A percentile compares a stretch with the other conserved stretches of the same genome.
Evolutionary conservation across 2,113 vertebrate genomes (phyloP).

Genomic region (Actenoides lindsayi): DNA sequence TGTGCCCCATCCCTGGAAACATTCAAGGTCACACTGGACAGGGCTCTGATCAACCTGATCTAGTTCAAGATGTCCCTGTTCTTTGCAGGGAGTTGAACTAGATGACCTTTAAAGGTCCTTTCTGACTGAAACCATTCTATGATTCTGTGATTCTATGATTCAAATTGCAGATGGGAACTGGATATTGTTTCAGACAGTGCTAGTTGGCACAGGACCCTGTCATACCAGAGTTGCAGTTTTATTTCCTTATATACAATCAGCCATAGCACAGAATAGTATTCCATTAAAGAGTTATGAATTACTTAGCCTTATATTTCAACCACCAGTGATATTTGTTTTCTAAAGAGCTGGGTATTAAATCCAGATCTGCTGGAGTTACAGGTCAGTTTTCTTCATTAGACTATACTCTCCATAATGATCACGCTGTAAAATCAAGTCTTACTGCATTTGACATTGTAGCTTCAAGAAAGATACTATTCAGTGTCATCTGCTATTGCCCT

Average conservation of each 20-base stretch:
- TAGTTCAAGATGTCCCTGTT: not conserved
- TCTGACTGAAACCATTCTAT: too few species aligned
- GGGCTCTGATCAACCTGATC: not conserved
- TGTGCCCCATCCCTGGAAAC: not conserved
- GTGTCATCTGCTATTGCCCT: not conserved
- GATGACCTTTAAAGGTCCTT: too few species aligned
- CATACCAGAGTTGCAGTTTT: not conserved
- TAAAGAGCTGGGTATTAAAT: not conserved
- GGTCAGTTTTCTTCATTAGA: not conserved
- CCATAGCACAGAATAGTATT: not conserved
- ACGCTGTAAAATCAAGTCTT: not conserved
- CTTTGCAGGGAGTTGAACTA: too few species aligned
- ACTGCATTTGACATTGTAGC: not conserved
- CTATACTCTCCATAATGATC: not conserved
- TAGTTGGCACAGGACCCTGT: not conserved
- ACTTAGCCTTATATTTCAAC: not conserved
- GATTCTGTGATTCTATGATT: not conserved
- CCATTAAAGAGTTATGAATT: not conserved
- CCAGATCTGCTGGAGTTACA: not conserved
- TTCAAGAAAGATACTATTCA: not conserved
- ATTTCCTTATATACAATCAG: not conserved
- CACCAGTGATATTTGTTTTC: not conserved
- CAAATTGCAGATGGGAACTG: not conserved
- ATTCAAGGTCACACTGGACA: not conserved
- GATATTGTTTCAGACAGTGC: not conserved